Evolutionary conservation across 2,113 vertebrate genomes (phyloP), one percentile per base, ranked within the genome.

Genomic region (Seriola dumerili): DNA sequence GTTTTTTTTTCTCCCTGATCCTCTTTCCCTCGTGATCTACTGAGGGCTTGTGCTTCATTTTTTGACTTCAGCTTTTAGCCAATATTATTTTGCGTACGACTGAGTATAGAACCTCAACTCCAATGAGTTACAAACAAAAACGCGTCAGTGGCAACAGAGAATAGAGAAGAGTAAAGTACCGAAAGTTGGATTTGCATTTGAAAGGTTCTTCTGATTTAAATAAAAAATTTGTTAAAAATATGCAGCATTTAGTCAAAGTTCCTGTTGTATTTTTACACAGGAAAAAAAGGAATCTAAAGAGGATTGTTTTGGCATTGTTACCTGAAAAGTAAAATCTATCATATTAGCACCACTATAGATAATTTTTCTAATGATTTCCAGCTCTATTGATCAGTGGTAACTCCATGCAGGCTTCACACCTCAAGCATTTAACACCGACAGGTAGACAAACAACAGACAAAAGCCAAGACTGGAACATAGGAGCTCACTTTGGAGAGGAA

Each of bases 401-500:
- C n/a, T 4, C 52, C 59, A 14, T n/a, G 68, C 58, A 78, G 64
- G 55, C 44, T 64, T 76, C 57, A 83, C 48, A 68, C 23, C 48
- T 34, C 54, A 0, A 73, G 58, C 42, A 29, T 73, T 63, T 42
- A 55, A 81, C 63, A 81, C 52, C 5, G 40, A 86, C 4, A 40
- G 50, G 70, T 11, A 55, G 62, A 80, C 78, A 21, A 17, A 85
- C 40, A 64, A 16, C 5, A 76, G 50, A 82, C 42, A 76, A 46
- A 73, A 63, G 65, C 57, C 40, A 48, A 71, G 23, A 42, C n/a
- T 19, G 71, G 32, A 13, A 36, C 17, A 36, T 32, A 55, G 52
- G 78, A 68, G 50, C 64, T 5, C 54, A 70, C 90, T 74, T 70
- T 81, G 63, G 62, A 83, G 58, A 78, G 72, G 29, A 80, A 69